Evolutionary conservation across 2,797 vertebrate genomes (phyloP), one percentile per base, ranked within the genome.

Genomic region (Menidia menidia): DNA sequence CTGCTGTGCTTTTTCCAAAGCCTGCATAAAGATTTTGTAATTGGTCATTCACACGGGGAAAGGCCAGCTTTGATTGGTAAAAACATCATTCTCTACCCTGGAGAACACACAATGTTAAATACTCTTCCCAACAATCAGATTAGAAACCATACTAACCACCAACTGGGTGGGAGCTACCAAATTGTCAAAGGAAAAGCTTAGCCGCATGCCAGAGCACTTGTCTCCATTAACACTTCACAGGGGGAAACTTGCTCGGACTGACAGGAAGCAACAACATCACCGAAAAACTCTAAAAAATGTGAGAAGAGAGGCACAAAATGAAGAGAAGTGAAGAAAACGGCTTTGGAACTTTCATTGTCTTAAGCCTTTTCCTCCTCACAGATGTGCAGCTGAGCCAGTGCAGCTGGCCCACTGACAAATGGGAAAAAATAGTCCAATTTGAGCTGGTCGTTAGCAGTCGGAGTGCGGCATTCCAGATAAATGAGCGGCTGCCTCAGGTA

Each of bases 341-440:
- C 91, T 92, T 77, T 75, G 86, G 89, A 96, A 94, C 94, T 95
- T 94, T 91, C 92, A 92, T 93, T 95, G 88, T 94, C 94, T 94
- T 94, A 77, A 80, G 91, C 88, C 85, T 93, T 93, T 95, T 80
- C 85, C 90, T 93, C 88, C 87, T 88, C 89, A 86, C 92, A 94
- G 93, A 95, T 91, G 94, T 91, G 87, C 92, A 94, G 94, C 94
- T 94, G 93, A 96, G 93, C 92, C 88, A 82, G 88, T 95, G 95
- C 88, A 92, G 95, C 96, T 97, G 95, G 95, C 94, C 94, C 69
- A 77, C 91, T 96, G 96, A 97, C 95, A 97, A 96, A 93, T 95
- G 94, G 92, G 94, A 94, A 95, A 95, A 96, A 97, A 96, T 95
- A 95, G 96, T 96, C 95, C 96, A 96, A 96, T 97, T 94, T 95